Conservation (phyloP, 2,888 invertebrate species). For the Monoplex corrugatus region DNA sequence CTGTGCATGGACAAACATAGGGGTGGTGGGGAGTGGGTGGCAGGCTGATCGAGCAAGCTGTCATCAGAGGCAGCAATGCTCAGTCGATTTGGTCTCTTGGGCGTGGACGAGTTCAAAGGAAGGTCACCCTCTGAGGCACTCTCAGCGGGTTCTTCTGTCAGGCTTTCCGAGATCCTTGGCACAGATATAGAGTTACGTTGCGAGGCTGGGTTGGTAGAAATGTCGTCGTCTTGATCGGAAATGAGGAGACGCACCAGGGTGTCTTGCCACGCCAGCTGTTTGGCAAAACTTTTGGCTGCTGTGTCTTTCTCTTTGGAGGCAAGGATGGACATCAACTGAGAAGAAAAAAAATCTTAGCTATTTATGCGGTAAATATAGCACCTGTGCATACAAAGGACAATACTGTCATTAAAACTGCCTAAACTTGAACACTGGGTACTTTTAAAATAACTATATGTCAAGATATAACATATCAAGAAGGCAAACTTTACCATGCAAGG, state of each 20-base stretch:
- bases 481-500: too few species aligned
- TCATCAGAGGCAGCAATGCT: conserved; percentile 30
- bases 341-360: conserved; percentile 42
- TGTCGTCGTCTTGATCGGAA: conserved; percentile 2
- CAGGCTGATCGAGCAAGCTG: conserved; percentile 33
- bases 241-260: conserved; percentile 77
- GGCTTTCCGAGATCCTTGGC: conserved; percentile 8
- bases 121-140: conserved; percentile 11
- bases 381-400: too few species aligned
- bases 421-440: too few species aligned
- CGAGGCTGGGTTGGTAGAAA: neutral
- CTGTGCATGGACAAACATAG: conserved; percentile 66
- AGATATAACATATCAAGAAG: too few species aligned
- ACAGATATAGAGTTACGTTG: neutral
- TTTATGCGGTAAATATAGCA: too few species aligned
- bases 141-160: neutral
- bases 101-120: conserved; percentile 39
- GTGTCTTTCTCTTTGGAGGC: conserved; percentile 71
- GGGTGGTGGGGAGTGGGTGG: conserved; percentile 62
- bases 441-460: too few species aligned
- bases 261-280: conserved; percentile 85
- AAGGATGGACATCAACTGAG: conserved; percentile 74
- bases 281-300: conserved; percentile 77
- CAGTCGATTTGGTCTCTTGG: conserved; percentile 40
- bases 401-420: too few species aligned